phyloP scores from a whole-genome alignment of 92 coral and sea anemone genomes.

The Bergia sp. region DNA sequence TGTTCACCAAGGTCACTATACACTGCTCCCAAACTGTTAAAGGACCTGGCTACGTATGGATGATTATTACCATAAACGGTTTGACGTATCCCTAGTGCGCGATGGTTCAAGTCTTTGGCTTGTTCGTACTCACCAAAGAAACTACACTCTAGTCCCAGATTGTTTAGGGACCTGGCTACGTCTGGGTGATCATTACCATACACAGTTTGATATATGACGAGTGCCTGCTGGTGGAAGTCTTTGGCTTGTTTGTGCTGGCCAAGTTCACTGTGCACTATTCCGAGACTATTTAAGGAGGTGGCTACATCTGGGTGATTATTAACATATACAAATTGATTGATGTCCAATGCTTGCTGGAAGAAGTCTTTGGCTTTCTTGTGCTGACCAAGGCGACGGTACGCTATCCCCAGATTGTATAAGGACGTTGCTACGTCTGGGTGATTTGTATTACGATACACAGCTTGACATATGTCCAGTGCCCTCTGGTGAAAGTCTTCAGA shows the following conservation, averaged over 20 bases:
- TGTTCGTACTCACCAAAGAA: background rate
- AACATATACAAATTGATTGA: background rate
- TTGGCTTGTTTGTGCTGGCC: background rate
- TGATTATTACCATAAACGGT: background rate
- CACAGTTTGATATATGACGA: background rate
- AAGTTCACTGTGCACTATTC: background rate
- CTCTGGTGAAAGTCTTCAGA: background rate
- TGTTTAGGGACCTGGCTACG: background rate
- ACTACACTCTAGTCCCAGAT: background rate
- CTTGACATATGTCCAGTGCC: background rate
- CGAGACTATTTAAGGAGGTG: background rate
- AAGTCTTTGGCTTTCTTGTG: background rate
- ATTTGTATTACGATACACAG: background rate
- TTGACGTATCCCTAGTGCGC: constrained; percentile 6
- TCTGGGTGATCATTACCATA: background rate
- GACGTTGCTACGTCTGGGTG: constrained; percentile 4
- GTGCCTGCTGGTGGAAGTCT: background rate
- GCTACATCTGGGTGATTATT: constrained; percentile 11
- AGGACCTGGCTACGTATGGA: background rate
- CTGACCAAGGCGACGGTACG: background rate
- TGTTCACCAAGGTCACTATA: background rate
- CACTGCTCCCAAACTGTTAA: background rate
- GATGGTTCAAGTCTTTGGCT: background rate
- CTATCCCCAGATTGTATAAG: constrained; percentile 9
- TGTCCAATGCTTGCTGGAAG: background rate